Base-by-base conservation (phyloP, 2,113 vertebrate species). In the Nesoenas mayeri region DNA sequence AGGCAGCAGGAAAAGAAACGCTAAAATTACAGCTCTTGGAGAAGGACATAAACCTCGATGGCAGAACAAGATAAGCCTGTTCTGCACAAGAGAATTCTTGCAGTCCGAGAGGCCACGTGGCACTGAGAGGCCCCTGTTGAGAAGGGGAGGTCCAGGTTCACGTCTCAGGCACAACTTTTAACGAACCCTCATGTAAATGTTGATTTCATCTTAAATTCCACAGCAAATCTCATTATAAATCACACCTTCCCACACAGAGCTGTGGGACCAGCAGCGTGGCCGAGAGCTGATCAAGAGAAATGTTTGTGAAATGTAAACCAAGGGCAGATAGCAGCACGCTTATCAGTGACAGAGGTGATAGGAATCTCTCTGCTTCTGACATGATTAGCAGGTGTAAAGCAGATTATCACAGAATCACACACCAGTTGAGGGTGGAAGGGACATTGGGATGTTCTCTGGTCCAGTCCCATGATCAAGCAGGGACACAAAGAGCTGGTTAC, bases 21-120 rank as follows among this genome's bases (percentile, higher is more conserved):
- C 73, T 89, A 91, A 95, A 92, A 87, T 92, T 75, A 85, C 54
- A 94, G 65, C 90, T 95, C 72, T 74, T 60, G 48, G 57, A 94
- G 80, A 10, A 88, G 40, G n/a, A 79, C 83, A 53, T 53, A 77
- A 87, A 89, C 44, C 80, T 85, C 0, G 24, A 91, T 1, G 4
- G 92, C 70, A 92, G 79, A 97, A 95, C 96, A 84, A 93, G 97
- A 84, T 70, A 69, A 95, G 96, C 96, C 95, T 93, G 97, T 96
- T 97, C 91, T 79, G 95, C 94, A 86, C 19, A 85, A 60, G 22
- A 87, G 57, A 85, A 77, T 82, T 94, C 70, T 79, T 86, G 69
- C 86, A 71, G 92, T 79, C 88, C 31, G 1, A 88, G 86, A 82
- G 88, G 91, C 89, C 86, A 89, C 72, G 42, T 74, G 90, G 91